Conservation (phyloP, 2,888 invertebrate species). For the Microctonus hyperodae region DNA sequence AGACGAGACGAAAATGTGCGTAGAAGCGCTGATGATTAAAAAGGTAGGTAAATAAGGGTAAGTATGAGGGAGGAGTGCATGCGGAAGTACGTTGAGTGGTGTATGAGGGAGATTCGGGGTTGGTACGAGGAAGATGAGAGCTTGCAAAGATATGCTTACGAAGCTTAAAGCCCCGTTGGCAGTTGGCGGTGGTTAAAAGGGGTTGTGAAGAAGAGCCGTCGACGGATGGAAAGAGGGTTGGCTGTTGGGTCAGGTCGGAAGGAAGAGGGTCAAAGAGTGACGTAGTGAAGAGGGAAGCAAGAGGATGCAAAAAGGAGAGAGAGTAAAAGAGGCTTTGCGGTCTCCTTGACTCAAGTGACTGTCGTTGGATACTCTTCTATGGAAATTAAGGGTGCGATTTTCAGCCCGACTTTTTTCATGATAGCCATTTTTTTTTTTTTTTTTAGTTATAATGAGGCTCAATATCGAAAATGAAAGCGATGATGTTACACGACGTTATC, state of each 20-base stretch:
- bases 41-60: slow-evolving; percentile 21
- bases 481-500: neutral
- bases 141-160: slow-evolving; percentile 52
- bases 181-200: slow-evolving; percentile 35
- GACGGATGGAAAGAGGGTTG: slow-evolving; percentile 26
- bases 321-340: slow-evolving; percentile 31
- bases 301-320: neutral
- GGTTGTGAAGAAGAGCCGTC: slow-evolving; percentile 31
- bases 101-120: neutral
- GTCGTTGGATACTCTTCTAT: slow-evolving; percentile 42
- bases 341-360: slow-evolving; percentile 29
- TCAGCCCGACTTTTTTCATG: slow-evolving; percentile 7
- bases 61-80: neutral
- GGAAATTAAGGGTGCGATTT: slow-evolving; percentile 55
- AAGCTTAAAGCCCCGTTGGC: slow-evolving; percentile 45
- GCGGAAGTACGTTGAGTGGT: slow-evolving; percentile 24
- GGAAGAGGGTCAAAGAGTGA: slow-evolving; percentile 31
- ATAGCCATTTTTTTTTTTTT: slow-evolving; percentile 12
- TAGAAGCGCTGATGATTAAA: slow-evolving; percentile 9
- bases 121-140: slow-evolving; percentile 36
- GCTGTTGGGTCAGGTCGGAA: slow-evolving; percentile 28
- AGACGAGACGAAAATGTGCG: slow-evolving; percentile 21
- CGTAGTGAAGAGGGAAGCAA: neutral
- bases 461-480: too few relatives aligned
- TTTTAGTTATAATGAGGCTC: neutral